Conservation (phyloP, 2,888 invertebrate species). For the Dryobota labecula region DNA sequence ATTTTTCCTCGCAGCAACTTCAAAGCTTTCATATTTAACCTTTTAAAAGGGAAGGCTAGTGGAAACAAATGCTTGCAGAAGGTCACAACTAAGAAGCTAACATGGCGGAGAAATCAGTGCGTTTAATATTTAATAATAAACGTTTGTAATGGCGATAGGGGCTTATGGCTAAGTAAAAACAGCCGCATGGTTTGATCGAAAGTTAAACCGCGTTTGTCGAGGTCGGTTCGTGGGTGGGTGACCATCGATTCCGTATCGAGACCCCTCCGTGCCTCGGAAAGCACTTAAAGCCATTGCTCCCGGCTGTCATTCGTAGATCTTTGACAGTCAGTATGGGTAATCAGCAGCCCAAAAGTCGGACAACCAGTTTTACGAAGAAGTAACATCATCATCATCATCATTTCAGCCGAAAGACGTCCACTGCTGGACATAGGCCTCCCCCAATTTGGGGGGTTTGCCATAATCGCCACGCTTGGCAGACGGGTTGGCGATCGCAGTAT, state of each 20-base stretch:
- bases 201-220: too few relatives aligned
- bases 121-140: conserved; percentile 17
- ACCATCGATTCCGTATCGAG: neutral
- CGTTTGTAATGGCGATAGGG: neutral
- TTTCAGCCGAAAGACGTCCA: too few relatives aligned
- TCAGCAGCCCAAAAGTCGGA: neutral
- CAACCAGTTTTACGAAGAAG: neutral
- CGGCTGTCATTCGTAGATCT: too few relatives aligned
- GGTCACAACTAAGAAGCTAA: conserved; percentile 4
- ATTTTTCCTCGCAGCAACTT: neutral
- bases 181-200: neutral
- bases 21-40: conserved; percentile 23
- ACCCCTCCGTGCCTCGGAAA: too few relatives aligned
- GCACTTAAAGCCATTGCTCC: too few relatives aligned
- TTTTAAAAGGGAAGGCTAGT: conserved; percentile 7
- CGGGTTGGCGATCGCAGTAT: too few relatives aligned
- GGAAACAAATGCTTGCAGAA: neutral
- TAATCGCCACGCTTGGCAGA: too few relatives aligned
- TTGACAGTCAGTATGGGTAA: neutral
- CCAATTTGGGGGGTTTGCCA: too few relatives aligned
- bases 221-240: neutral
- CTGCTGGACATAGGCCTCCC: too few relatives aligned
- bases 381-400: too few relatives aligned
- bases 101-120: neutral
- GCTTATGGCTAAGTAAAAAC: too few relatives aligned